phyloP scores from a whole-genome alignment of 2,113 vertebrate genomes.

The Callopanchax toddi region DNA sequence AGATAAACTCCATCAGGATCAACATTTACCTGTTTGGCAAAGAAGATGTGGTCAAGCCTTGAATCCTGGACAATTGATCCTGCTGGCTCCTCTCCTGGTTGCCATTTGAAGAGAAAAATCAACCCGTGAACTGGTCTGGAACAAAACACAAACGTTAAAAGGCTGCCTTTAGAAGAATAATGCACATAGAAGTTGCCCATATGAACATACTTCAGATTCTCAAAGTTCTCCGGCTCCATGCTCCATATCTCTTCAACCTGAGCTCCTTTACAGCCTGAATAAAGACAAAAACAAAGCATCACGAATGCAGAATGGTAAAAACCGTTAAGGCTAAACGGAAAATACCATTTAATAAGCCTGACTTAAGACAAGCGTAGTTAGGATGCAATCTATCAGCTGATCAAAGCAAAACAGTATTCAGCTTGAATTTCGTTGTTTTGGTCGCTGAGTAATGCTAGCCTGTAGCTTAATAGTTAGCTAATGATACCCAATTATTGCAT shows the following conservation, averaged over 20 bases:
- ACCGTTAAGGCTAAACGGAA: too few relatives aligned
- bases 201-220: constrained; percentile 91
- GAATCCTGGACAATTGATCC: constrained; percentile 98
- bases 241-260: constrained; percentile 99
- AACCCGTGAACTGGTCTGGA: constrained; percentile 95
- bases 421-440: constrained; percentile 62
- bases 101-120: constrained; percentile 99
- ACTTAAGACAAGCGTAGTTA: fast-evolving
- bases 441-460: constrained; percentile 76
- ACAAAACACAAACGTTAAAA: constrained; percentile 15
- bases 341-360: background rate
- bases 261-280: constrained; percentile 92
- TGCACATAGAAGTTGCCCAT: background rate
- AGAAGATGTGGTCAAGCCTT: constrained; percentile 95
- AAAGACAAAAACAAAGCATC: constrained; percentile 5
- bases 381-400: background rate
- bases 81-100: constrained; percentile 97
- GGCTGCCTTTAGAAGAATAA: background rate
- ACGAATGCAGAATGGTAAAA: background rate
- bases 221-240: constrained; percentile 97
- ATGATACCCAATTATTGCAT: background rate
- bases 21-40: constrained; percentile 92
- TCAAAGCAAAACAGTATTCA: background rate
- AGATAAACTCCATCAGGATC: background rate
- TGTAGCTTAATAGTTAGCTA: constrained; percentile 34